Conservation (phyloP, 35 echinoderm and acorn worm species). For the Apostichopus parvimensis region DNA sequence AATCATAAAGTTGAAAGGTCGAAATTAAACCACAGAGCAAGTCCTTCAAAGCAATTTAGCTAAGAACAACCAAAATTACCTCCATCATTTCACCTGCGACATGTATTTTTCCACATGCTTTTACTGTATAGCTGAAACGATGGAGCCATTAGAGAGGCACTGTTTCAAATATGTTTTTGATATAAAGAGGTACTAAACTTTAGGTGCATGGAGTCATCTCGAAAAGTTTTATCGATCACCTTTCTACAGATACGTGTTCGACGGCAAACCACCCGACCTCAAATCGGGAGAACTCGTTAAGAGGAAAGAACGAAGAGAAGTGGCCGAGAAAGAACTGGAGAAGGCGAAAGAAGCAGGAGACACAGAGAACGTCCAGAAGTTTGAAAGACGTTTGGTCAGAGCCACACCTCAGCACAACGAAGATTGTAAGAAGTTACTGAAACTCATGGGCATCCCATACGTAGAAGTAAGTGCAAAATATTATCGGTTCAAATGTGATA, state of each 20-base stretch:
- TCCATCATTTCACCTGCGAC: too few species aligned
- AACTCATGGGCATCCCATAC: constrained; percentile 88
- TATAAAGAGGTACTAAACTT: too few species aligned
- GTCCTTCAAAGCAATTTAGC: too few species aligned
- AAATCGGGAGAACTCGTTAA: constrained; percentile 95
- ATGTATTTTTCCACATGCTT: too few species aligned
- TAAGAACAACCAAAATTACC: too few species aligned
- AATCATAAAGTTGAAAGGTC: too few species aligned
- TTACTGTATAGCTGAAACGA: too few species aligned
- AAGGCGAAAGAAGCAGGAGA: constrained; percentile 94
- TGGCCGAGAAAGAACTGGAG: constrained; percentile 91
- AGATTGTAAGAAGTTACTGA: constrained; percentile 83
- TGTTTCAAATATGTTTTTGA: too few species aligned
- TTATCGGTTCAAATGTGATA: too few species aligned
- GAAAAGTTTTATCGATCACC: background rate
- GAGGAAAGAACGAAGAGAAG: constrained; percentile 77
- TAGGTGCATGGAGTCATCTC: background rate
- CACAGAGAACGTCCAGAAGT: constrained; percentile 77
- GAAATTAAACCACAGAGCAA: too few species aligned
- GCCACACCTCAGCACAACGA: constrained; percentile 89
- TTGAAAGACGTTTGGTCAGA: constrained; percentile 85
- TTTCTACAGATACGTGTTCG: constrained; percentile 86
- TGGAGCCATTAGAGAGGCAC: too few species aligned
- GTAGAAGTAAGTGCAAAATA: constrained; percentile 51
- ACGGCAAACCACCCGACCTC: constrained; percentile 95